Percentiles rank a stretch among this genome's conserved stretches.
Conservation (phyloP, 2,888 invertebrate species). For the Drosophila cognata region DNA sequence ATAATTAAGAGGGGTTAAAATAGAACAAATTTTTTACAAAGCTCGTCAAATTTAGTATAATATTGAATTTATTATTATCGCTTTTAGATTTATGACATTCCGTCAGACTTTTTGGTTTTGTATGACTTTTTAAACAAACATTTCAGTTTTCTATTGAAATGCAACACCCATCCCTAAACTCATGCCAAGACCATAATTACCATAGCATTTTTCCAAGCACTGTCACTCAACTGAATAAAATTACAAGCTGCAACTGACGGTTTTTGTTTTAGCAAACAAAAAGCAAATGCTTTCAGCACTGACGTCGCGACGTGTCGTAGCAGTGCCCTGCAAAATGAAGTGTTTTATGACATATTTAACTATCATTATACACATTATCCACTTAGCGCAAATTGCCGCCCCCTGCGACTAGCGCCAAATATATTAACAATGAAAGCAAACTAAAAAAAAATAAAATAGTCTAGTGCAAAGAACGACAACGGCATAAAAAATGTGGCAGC, state of each 20-base stretch:
- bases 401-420: conserved; percentile 68
- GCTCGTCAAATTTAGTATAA: neutral
- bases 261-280: conserved; percentile 49
- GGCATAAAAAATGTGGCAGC: conserved; percentile 72
- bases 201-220: conserved; percentile 51
- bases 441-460: conserved; percentile 36
- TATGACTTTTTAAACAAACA: conserved; percentile 41
- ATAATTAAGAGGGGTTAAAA: neutral
- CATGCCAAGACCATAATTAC: conserved; percentile 50
- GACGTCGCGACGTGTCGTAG: conserved; percentile 5
- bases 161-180: conserved; percentile 25
- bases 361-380: conserved; percentile 80
- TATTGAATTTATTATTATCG: neutral
- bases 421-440: conserved; percentile 64
- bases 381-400: conserved; percentile 80
- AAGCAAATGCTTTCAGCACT: conserved; percentile 27
- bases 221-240: conserved; percentile 64
- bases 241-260: conserved; percentile 67
- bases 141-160: conserved; percentile 33
- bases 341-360: conserved; percentile 81
- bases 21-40: no score
- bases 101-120: conserved; percentile 8
- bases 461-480: conserved; percentile 56
- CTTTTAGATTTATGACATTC: neutral
- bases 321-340: conserved; percentile 64